Percentiles rank a stretch among this genome's conserved stretches.
These are phyloP conservation scores for Aythya baeri DNA, from an alignment of 2,113 vertebrate species.

Conservation along the genomic window DNA sequence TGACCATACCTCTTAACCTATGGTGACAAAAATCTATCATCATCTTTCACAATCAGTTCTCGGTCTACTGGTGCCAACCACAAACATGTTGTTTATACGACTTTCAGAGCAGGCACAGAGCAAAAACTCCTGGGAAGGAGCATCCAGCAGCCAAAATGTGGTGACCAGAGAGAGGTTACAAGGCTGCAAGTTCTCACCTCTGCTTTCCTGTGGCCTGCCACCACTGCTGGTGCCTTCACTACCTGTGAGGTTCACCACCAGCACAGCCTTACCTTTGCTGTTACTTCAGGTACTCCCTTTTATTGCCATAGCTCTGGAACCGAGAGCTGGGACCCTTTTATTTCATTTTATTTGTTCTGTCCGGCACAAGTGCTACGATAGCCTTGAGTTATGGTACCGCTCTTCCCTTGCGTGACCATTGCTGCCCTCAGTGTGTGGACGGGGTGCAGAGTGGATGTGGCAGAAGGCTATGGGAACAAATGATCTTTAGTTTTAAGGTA, in stretches of 20 bases:
- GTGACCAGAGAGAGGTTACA: neutral
- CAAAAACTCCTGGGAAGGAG: neutral
- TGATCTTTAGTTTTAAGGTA: neutral
- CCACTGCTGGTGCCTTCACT: neutral
- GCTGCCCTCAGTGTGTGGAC: neutral
- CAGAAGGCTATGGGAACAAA: fast-evolving
- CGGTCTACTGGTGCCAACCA: neutral
- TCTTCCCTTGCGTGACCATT: neutral
- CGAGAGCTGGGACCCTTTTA: neutral
- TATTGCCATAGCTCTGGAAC: neutral
- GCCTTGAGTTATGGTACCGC: neutral
- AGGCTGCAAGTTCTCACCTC: neutral
- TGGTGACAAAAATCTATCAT: neutral
- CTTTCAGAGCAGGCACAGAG: neutral
- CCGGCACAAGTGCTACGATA: neutral
- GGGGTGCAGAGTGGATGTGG: too few relatives aligned
- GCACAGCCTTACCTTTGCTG: neutral
- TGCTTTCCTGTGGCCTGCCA: neutral
- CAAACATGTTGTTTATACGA: too few relatives aligned
- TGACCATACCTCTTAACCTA: neutral
- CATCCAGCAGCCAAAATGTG: neutral
- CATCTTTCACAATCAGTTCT: neutral
- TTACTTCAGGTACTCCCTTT: neutral
- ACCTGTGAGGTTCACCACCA: neutral
- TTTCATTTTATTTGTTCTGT: neutral